phyloP scores from a whole-genome alignment of 1,140 invertebrate species.

The Meloidogyne floridensis region DNA sequence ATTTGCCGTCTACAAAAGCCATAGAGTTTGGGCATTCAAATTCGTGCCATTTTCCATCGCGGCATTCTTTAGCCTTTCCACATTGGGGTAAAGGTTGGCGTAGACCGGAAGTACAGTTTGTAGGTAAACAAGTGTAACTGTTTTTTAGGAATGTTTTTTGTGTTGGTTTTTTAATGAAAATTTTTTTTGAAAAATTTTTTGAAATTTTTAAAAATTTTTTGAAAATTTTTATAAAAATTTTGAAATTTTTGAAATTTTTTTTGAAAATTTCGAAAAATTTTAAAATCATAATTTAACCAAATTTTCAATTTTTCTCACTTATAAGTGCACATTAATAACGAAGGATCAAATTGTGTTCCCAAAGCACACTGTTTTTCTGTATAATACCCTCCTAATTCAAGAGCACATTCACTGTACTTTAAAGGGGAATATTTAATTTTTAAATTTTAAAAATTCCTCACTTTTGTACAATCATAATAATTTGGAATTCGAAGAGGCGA shows the following conservation, averaged over 20 bases:
- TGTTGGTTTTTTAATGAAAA: not conserved
- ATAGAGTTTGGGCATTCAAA: constrained; percentile 26
- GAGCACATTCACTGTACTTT: constrained; percentile 29
- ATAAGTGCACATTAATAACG: constrained; percentile 20
- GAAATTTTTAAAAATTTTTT: not conserved
- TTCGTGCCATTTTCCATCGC: constrained; percentile 34
- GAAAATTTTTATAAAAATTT: not conserved
- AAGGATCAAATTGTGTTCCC: constrained; percentile 32
- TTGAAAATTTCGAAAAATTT: not conserved
- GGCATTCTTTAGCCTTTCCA: constrained; percentile 27
- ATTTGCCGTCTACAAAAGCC: constrained; percentile 36
- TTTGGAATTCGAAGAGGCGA: constrained; percentile 25
- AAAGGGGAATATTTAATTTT: not conserved
- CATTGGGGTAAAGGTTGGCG: constrained; percentile 18
- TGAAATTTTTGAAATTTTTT: not conserved
- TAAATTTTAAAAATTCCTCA: not conserved
- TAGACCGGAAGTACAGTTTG: constrained; percentile 28
- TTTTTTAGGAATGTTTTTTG: not conserved
- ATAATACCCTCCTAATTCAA: constrained; percentile 32
- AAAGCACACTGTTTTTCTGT: constrained; percentile 34
- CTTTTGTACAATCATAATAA: constrained; percentile 29
- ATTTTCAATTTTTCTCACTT: constrained; percentile 16
- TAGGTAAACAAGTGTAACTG: constrained; percentile 23
- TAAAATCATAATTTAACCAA: not conserved
- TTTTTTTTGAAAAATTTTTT: not conserved